Evolutionary conservation across 2,113 vertebrate genomes (phyloP).

Genomic region (Daboia siamensis): DNA sequence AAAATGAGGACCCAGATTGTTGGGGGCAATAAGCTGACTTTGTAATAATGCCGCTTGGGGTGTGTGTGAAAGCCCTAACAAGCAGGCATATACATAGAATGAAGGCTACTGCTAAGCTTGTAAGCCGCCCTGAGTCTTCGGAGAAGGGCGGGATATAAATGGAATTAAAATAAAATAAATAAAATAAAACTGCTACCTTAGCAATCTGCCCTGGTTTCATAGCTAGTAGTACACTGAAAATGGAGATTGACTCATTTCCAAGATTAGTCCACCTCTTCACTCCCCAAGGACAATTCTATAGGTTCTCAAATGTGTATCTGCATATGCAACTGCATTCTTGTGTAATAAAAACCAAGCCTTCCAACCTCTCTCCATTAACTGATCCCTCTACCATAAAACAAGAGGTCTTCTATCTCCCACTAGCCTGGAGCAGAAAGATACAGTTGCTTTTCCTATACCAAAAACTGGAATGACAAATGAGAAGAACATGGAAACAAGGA

Average conservation of each 20-base stretch:
- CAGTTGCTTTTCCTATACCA: not conserved
- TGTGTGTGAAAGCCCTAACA: too few relatives aligned
- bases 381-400: not conserved
- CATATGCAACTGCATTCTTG: not conserved
- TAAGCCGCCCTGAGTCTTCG: too few relatives aligned
- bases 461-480: not conserved
- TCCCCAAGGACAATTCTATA: not conserved
- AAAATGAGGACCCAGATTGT: too few relatives aligned
- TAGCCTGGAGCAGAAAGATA: not conserved
- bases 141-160: too few relatives aligned
- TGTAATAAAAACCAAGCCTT: not conserved
- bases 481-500: not conserved
- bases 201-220: not conserved
- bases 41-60: too few relatives aligned
- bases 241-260: not conserved
- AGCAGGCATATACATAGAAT: too few relatives aligned
- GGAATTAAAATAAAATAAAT: too few relatives aligned
- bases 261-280: not conserved
- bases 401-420: not conserved
- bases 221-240: not conserved
- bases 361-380: not conserved
- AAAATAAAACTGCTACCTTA: too few relatives aligned
- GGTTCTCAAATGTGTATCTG: not conserved
- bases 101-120: too few relatives aligned
- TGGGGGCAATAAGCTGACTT: too few relatives aligned